A percentile compares a stretch with the other conserved stretches of the same genome.
Evolutionary conservation across 2,888 invertebrate species (phyloP).

Genomic region (Mycalesis mineus): DNA sequence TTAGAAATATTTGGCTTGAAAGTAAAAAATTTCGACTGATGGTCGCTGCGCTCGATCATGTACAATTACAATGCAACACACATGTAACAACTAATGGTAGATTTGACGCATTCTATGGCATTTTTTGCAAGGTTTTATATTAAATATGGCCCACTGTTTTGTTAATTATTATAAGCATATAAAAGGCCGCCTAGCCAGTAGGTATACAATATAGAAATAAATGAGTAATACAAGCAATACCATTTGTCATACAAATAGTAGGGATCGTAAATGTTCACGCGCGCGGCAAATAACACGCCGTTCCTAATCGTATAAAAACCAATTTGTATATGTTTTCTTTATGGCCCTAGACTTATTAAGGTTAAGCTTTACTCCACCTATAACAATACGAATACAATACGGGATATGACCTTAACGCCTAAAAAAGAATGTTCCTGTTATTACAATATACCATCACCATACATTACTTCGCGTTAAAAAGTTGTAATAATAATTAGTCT

Average conservation of each 20-base stretch:
- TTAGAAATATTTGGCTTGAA: too few relatives aligned
- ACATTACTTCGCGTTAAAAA: too few relatives aligned
- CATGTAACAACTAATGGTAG: too few relatives aligned
- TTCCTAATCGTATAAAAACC: constrained; percentile 10
- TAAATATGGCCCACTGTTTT: too few relatives aligned
- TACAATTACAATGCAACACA: too few relatives aligned
- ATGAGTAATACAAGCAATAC: neutral
- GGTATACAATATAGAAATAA: neutral
- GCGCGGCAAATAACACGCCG: neutral
- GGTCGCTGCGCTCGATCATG: too few relatives aligned
- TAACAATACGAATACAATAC: neutral
- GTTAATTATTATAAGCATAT: too few relatives aligned
- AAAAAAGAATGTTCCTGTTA: neutral
- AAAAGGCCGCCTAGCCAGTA: too few relatives aligned
- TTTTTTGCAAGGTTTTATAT: too few relatives aligned
- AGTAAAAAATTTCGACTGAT: too few relatives aligned
- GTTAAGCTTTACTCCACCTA: constrained; percentile 6
- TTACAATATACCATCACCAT: neutral
- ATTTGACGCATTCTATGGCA: too few relatives aligned
- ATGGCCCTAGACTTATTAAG: constrained; percentile 13
- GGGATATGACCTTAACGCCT: neutral
- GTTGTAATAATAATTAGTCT: too few relatives aligned
- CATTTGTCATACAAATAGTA: constrained; percentile 9
- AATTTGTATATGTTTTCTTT: constrained; percentile 15
- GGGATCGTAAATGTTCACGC: constrained; percentile 5